These are phyloP conservation scores for Agriopis aurantiaria DNA, from an alignment of 2,888 invertebrate species.

Conservation along the genomic window DNA sequence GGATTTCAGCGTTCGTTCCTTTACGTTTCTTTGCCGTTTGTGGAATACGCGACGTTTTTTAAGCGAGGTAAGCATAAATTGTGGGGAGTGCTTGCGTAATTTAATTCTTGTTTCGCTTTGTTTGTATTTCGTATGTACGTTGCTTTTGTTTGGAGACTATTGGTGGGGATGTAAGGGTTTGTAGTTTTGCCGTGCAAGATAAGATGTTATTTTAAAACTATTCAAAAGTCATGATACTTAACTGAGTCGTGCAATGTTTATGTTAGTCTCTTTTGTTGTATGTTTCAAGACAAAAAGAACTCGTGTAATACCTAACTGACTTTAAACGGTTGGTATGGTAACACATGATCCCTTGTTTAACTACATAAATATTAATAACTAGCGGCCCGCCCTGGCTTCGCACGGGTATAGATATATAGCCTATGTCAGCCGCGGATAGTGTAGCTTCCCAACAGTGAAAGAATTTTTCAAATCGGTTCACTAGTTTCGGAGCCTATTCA, in stretches of 20 bases:
- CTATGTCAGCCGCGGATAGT: too few relatives aligned
- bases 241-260: background rate
- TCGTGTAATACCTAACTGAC: too few relatives aligned
- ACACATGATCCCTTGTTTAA: too few relatives aligned
- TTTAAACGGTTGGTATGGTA: too few relatives aligned
- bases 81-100: conserved; percentile 45
- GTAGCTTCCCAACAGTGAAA: too few relatives aligned
- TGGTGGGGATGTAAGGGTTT: conserved; percentile 4
- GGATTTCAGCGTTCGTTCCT: conserved; percentile 49
- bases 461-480: too few relatives aligned
- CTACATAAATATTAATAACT: too few relatives aligned
- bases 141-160: conserved; percentile 28
- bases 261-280: too few relatives aligned
- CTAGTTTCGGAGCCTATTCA: too few relatives aligned
- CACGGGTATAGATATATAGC: too few relatives aligned
- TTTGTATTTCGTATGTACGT: conserved; percentile 26
- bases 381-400: too few relatives aligned
- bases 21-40: conserved; percentile 49
- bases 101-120: conserved; percentile 42
- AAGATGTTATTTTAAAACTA: background rate
- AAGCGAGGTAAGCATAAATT: conserved; percentile 46
- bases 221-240: background rate
- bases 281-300: too few relatives aligned
- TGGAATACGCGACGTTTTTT: conserved; percentile 42
- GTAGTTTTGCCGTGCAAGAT: background rate